Evolutionary conservation across 37 sponge, comb jelly and placozoan genomes (phyloP).

Genomic region (Halisarca cf. caerulea): DNA sequence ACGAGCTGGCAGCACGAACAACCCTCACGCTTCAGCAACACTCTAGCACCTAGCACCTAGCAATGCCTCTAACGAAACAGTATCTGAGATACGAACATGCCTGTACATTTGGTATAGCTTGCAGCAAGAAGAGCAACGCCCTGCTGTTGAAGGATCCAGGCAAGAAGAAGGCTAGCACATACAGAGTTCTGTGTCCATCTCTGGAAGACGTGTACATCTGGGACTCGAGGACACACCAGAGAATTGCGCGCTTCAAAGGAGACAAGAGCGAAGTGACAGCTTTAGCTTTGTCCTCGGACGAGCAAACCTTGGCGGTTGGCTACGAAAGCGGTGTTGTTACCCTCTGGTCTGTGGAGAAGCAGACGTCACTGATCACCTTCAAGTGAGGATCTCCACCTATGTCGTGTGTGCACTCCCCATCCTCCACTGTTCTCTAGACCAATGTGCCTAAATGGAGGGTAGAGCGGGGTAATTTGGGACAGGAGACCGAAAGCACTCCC

Average conservation of each 20-base stretch:
- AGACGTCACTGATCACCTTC: slow-evolving; percentile 41
- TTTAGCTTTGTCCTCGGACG: slow-evolving; percentile 33
- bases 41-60: too few relatives aligned
- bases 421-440: too few relatives aligned
- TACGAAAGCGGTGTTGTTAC: slow-evolving; percentile 56
- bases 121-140: slow-evolving; percentile 53
- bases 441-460: too few relatives aligned
- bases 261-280: slow-evolving; percentile 65
- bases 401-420: too few relatives aligned
- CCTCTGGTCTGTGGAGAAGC: slow-evolving; percentile 41
- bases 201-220: slow-evolving; percentile 86
- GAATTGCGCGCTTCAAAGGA: slow-evolving; percentile 28
- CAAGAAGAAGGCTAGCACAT: background rate
- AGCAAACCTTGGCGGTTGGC: slow-evolving; percentile 57
- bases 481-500: too few relatives aligned
- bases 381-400: slow-evolving; percentile 46
- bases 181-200: slow-evolving; percentile 59
- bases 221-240: slow-evolving; percentile 54
- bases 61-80: slow-evolving; percentile 77
- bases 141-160: slow-evolving; percentile 8
- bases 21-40: too few relatives aligned
- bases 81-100: slow-evolving; percentile 74
- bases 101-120: slow-evolving; percentile 67
- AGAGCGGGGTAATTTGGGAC: too few relatives aligned
- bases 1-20: too few relatives aligned